phyloP scores from a whole-genome alignment of 2,888 invertebrate species.

The Napeogenes inachia region DNA sequence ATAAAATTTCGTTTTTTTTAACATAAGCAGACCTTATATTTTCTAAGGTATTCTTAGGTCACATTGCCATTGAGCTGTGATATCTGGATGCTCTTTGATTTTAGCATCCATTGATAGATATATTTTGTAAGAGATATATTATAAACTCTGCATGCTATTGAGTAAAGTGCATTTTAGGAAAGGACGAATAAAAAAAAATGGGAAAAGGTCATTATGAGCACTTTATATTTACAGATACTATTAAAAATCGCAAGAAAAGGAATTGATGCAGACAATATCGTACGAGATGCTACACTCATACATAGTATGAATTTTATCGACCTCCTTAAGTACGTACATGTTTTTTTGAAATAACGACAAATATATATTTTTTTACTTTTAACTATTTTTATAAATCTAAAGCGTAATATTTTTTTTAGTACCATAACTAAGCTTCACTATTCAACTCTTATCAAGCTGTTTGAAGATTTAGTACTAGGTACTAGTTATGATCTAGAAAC shows the following conservation, averaged over 20 bases:
- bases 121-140: too few relatives aligned
- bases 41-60: too few relatives aligned
- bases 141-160: too few relatives aligned
- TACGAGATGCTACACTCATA: slow-evolving; percentile 57
- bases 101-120: too few relatives aligned
- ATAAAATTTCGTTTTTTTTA: slow-evolving; percentile 2
- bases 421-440: slow-evolving; percentile 61
- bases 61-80: too few relatives aligned
- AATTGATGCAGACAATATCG: slow-evolving; percentile 65
- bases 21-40: too few relatives aligned
- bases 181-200: background rate
- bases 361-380: too few relatives aligned
- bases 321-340: slow-evolving; percentile 56
- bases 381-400: too few relatives aligned
- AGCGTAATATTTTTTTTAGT: slow-evolving; percentile 37
- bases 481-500: slow-evolving; percentile 87
- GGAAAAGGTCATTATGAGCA: background rate
- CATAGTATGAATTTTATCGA: slow-evolving; percentile 64
- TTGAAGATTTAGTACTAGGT: slow-evolving; percentile 79
- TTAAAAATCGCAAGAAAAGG: slow-evolving; percentile 61
- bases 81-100: too few relatives aligned
- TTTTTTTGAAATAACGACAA: background rate
- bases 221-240: slow-evolving; percentile 48
- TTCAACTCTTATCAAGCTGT: slow-evolving; percentile 60
- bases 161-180: too few relatives aligned